Conservation (phyloP, 2,113 vertebrate species). For the Brachypodius melanocephalos region DNA sequence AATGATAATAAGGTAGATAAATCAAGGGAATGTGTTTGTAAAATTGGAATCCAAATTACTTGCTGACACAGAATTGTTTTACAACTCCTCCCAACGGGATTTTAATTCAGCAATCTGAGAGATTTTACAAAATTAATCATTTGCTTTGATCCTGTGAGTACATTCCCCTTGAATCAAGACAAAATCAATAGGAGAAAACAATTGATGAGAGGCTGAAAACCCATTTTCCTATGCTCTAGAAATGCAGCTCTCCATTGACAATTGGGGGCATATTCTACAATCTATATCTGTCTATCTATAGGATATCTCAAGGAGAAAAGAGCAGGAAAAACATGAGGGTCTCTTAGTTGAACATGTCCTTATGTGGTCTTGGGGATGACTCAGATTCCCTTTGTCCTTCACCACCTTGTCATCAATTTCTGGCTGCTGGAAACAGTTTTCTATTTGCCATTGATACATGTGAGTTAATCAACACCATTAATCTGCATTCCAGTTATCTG, state of each 20-base stretch:
- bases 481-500: not conserved
- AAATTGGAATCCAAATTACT: not conserved
- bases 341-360: rapidly evolving
- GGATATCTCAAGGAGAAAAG: not conserved
- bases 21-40: not conserved
- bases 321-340: not conserved
- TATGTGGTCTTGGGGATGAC: not conserved
- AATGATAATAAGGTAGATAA: not conserved
- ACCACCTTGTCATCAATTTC: not conserved
- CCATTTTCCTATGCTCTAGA: not conserved
- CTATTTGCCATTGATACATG: not conserved
- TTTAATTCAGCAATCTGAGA: slow-evolving; percentile 20
- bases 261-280: not conserved
- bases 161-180: slow-evolving; percentile 27
- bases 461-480: not conserved
- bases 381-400: slow-evolving; percentile 6
- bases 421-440: not conserved
- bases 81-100: not conserved
- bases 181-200: slow-evolving; percentile 9
- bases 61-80: not conserved
- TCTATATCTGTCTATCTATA: not conserved
- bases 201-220: not conserved
- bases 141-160: slow-evolving; percentile 2
- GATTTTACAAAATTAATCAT: slow-evolving; percentile 1
- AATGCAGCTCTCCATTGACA: not conserved